A percentile compares a stretch with the other conserved stretches of the same genome.
Conservation (phyloP, 2,888 invertebrate genomes). For the Tuta absoluta region DNA sequence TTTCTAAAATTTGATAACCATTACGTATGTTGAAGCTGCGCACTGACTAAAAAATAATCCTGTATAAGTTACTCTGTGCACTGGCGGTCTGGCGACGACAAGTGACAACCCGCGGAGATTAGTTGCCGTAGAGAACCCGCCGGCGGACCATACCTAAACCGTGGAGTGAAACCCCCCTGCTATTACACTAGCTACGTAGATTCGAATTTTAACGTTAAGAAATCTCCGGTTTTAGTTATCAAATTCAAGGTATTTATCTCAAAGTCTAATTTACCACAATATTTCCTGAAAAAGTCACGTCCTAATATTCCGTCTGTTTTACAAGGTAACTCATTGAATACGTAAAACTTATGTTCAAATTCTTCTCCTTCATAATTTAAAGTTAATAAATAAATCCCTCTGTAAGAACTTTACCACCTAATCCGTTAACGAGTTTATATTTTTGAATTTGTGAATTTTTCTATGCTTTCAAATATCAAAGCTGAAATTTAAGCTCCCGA, state of each 20-base stretch:
- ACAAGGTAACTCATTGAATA: conserved; percentile 22
- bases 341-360: conserved; percentile 26
- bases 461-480: background rate
- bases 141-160: too few species aligned
- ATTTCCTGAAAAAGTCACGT: conserved; percentile 17
- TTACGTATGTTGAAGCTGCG: too few species aligned
- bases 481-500: conserved; percentile 3
- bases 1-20: too few species aligned
- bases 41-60: too few species aligned
- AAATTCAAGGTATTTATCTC: background rate
- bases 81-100: too few species aligned
- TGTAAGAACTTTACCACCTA: conserved; percentile 23
- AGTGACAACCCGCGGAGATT: too few species aligned
- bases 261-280: background rate
- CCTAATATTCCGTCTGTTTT: conserved; percentile 26
- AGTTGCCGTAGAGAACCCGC: too few species aligned
- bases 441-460: background rate
- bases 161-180: too few species aligned
- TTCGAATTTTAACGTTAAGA: background rate
- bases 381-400: conserved; percentile 23
- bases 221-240: background rate
- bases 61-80: too few species aligned
- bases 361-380: background rate
- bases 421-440: background rate
- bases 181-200: conserved; percentile 34